Evolutionary conservation across 2,113 vertebrate genomes (phyloP).

Genomic region (Meles meles): DNA sequence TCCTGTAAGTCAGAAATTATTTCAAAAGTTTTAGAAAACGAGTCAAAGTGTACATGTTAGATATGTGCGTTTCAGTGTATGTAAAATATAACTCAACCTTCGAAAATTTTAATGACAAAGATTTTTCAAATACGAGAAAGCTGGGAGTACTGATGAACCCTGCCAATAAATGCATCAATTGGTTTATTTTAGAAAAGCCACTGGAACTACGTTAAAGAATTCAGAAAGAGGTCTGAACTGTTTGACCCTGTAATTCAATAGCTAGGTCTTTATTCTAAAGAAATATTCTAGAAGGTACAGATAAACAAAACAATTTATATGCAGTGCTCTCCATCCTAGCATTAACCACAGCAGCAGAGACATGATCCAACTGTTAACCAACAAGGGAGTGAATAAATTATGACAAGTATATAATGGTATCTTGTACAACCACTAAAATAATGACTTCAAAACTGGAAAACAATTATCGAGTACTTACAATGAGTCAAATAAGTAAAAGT

Average conservation of each 20-base stretch:
- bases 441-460: not conserved
- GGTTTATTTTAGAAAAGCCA: not conserved
- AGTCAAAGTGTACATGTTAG: not conserved
- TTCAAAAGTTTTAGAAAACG: not conserved
- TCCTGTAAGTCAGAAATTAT: not conserved
- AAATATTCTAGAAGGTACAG: not conserved
- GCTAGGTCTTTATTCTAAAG: not conserved
- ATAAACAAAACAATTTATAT: not conserved
- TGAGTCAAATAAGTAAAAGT: not conserved
- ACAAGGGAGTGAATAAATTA: not conserved
- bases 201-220: not conserved
- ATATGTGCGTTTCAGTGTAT: not conserved
- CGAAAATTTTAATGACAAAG: not conserved
- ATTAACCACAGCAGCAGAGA: not conserved
- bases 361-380: not conserved
- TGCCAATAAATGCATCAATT: not conserved
- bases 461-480: not conserved
- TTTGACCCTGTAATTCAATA: not conserved
- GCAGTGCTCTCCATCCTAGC: not conserved
- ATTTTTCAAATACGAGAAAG: slow-evolving; percentile 5
- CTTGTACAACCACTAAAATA: not conserved
- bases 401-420: not conserved
- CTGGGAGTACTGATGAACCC: not conserved
- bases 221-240: not conserved
- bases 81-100: not conserved